Conservation (phyloP, 1,140 invertebrate genomes). For the Drosophila pachea region DNA sequence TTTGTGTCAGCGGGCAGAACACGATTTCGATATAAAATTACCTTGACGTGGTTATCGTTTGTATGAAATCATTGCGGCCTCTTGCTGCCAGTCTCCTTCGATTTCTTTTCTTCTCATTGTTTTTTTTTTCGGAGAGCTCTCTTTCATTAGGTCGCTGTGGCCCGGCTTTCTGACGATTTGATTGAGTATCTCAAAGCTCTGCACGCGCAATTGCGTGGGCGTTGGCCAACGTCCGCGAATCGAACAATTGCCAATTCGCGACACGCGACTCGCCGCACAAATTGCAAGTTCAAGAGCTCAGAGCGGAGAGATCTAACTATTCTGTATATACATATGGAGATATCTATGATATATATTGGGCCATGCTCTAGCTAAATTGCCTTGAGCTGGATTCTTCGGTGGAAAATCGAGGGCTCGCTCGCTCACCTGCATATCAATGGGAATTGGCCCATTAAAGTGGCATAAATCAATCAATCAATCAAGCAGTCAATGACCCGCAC, state of each 20-base stretch:
- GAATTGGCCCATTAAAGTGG: conserved; percentile 48
- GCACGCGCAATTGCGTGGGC: conserved; percentile 27
- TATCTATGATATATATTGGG: neutral
- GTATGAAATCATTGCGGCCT: conserved; percentile 67
- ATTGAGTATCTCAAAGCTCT: conserved; percentile 25
- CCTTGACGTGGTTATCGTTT: conserved; percentile 69
- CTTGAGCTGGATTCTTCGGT: neutral
- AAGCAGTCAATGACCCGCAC: conserved; percentile 23
- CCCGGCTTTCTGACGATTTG: conserved; percentile 22
- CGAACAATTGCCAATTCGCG: conserved; percentile 30
- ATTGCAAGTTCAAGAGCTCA: neutral
- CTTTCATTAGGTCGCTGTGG: conserved; percentile 56
- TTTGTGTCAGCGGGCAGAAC: conserved; percentile 63
- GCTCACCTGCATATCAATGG: conserved; percentile 43
- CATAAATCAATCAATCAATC: conserved; percentile 66
- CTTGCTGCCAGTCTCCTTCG: neutral
- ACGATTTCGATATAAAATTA: conserved; percentile 76
- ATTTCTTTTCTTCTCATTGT: neutral
- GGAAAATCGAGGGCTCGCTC: neutral
- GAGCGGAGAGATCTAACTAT: neutral
- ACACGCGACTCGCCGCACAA: conserved; percentile 25
- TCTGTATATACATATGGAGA: neutral
- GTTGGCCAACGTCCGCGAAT: conserved; percentile 21
- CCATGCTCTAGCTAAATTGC: neutral
- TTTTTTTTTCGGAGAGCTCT: conserved; percentile 23